These are phyloP conservation scores for Maconellicoccus hirsutus DNA, from an alignment of 1,140 invertebrate species.

Conservation along the genomic window DNA sequence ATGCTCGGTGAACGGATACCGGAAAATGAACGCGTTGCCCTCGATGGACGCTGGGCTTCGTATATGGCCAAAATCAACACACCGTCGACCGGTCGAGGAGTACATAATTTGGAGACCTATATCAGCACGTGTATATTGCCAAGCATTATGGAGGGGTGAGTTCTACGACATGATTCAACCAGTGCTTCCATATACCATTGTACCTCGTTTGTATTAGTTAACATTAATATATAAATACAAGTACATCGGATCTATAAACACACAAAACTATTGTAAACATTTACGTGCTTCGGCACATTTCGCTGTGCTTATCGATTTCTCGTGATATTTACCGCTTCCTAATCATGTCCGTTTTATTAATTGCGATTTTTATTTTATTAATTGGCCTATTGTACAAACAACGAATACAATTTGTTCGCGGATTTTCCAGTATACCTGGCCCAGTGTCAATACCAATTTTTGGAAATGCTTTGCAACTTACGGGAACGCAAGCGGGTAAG, in stretches of 20 bases:
- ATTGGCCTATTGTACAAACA: not conserved
- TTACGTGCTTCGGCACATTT: not conserved
- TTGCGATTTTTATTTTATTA: not conserved
- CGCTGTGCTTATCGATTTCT: not conserved
- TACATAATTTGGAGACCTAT: not conserved
- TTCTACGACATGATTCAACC: not conserved
- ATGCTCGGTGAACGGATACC: too few relatives aligned
- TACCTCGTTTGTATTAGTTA: not conserved
- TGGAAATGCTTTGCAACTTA: slow-evolving; percentile 41
- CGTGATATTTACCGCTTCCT: not conserved
- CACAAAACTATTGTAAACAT: not conserved
- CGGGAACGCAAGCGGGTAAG: slow-evolving; percentile 39
- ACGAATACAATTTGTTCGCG: not conserved
- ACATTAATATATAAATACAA: not conserved
- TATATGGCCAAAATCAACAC: too few relatives aligned
- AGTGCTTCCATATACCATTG: not conserved
- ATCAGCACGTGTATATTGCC: not conserved
- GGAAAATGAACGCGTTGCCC: too few relatives aligned
- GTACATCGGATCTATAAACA: not conserved
- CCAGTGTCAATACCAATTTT: slow-evolving; percentile 42
- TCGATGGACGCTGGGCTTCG: too few relatives aligned
- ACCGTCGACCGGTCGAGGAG: too few relatives aligned
- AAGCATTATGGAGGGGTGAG: not conserved
- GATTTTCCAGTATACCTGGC: slow-evolving; percentile 34
- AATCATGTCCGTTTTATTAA: not conserved